Base-by-base conservation (phyloP, 2,113 vertebrate genomes). In the Colistium nudipinnis region DNA sequence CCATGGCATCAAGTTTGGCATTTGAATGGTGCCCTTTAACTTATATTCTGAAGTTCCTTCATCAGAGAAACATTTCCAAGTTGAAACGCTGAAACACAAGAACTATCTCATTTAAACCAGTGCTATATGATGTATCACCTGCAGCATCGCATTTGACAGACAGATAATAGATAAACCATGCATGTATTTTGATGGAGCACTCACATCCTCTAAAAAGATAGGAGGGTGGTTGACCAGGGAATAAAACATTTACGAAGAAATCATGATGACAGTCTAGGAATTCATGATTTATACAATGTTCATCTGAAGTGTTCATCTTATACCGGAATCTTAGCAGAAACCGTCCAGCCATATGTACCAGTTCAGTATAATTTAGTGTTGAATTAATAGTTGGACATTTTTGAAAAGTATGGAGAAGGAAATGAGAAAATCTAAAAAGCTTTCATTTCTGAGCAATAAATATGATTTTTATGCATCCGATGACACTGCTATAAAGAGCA, bases 21-120 rank as follows among this genome's bases (percentile, higher is more conserved):
- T 60, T 62, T 41, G 44, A 13, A 36, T 54, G 11, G 20, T 53
- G 57, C 11, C 68, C 39, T 71, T 62, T 71, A 53, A 44, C n/a
- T n/a, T n/a, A 47, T 54, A 45, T 36, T 30, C 47, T 14, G 27
- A 17, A n/a, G 9, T 16, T 33, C 24, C 19, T 27, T 49, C 6
- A 27, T 30, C 47, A 51, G 33, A 16, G 2, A 16, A 36, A 36
- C 30, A 53, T 41, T 61, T 60, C 3, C 39, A 38, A 49, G 24
- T 20, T 48, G 7, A 17, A 14, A 68, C 10, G 16, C 45, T 41
- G 19, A n/a, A 39, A 51, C 2, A 55, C 9, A 45, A 14, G 22
- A 19, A 36, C 17, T n/a, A 43, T 5, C 14, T 33, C 14, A 4
- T 12, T 25, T 12, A 44, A 45, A 30, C n/a, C 13, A 10, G 33